Base-by-base conservation (phyloP, 2,113 vertebrate genomes). In the Asarcornis scutulata region DNA sequence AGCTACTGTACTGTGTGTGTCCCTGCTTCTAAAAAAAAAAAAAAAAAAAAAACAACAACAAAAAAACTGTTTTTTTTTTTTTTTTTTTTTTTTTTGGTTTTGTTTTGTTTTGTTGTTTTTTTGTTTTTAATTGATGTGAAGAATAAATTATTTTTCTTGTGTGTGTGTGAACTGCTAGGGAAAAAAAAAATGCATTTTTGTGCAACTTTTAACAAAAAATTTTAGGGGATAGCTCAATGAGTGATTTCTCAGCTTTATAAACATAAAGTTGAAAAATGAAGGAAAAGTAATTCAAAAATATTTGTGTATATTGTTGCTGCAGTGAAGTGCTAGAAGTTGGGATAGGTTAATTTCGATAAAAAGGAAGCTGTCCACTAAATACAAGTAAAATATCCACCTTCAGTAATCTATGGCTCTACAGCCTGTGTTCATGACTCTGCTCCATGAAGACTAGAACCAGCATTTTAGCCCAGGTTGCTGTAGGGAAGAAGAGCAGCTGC, bases 41-140 rank as follows among this genome's bases (percentile, higher is more conserved):
- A 26, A 50, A 68, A 74, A 17, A 72, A 17, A 6, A 26, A 21
- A 48, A 46, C 17, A 18, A 46, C 17, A 46, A 46, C 18, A 20
- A 46, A 9, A 46, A 48, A 48, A 48, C 18, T 9, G 18, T 46
- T 46, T 38, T 9, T 38, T 38, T 38, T 38, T 48, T 7, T 76
- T 17, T 11, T 86, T 48, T 7, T 76, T 17, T 11, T 86, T 95
- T n/a, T n/a, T n/a, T n/a, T n/a, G n/a, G n/a, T n/a, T n/a, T n/a
- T n/a, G n/a, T n/a, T n/a, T n/a, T n/a, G n/a, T n/a, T n/a, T n/a
- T n/a, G n/a, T n/a, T n/a, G n/a, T 17, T 11, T 86, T 48, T 7
- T 76, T 17, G 9, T 86, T 95, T 85, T 78, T 13, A 78, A 68
- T 9, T 88, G 64, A 64, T 77, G 44, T 38, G 53, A 71, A 67